Evolutionary conservation across 1,140 invertebrate genomes (phyloP), one percentile per base, ranked within the genome.

Genomic region (Drosophila ficusphila): DNA sequence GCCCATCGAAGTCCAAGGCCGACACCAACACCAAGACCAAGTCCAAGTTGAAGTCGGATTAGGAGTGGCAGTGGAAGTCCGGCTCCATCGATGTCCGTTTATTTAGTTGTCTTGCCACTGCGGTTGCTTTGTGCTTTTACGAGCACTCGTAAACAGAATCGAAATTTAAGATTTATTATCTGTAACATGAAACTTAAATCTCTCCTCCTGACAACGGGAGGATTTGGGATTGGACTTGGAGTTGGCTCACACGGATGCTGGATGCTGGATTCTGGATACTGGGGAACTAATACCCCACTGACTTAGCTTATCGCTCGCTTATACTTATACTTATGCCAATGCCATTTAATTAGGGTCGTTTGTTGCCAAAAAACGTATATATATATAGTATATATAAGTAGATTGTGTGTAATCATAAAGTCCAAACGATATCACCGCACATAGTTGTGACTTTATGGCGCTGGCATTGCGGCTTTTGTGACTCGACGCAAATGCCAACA

Each of bases 161-260:
- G 72, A 79, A 85, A 79, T 85, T 85, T 85, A 88, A 85, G 81
- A 85, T 88, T 85, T 85, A 85, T 85, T 85, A 81, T 85, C 81
- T 74, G 62, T 62, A 70, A 77, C 54, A 61, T 57, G 72, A 65
- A 78, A 85, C 76, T 81, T 57, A 73, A 86, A 81, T 81, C 76
- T 73, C 47, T 23, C 38, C 56, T 36, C 36, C n/a, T n/a, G n/a
- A n/a, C n/a, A n/a, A n/a, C n/a, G n/a, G n/a, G n/a, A n/a, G n/a
- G n/a, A n/a, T n/a, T n/a, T n/a, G n/a, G n/a, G n/a, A n/a, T n/a
- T n/a, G n/a, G n/a, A n/a, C n/a, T n/a, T n/a, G n/a, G n/a, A n/a
- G n/a, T n/a, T n/a, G n/a, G n/a, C n/a, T n/a, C n/a, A n/a, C n/a
- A n/a, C n/a, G n/a, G n/a, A n/a, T n/a, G n/a, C n/a, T n/a, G n/a